These are phyloP conservation scores for Eleutherodactylus coqui DNA, from an alignment of 2,797 vertebrate species.

Conservation along the genomic window DNA sequence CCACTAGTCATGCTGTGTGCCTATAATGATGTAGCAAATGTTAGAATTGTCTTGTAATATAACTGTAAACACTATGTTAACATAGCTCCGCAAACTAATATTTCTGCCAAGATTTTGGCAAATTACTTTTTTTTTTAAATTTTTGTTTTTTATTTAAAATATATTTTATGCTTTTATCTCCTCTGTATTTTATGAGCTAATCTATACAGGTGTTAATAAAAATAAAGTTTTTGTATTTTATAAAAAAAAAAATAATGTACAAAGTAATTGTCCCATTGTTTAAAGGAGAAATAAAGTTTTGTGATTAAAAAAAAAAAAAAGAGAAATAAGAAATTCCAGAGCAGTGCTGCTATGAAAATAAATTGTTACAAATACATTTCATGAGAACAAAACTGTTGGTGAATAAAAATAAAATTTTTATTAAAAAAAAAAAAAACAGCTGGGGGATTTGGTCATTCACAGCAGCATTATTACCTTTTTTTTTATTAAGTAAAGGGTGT, in stretches of 20 bases:
- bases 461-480: constrained; percentile 53
- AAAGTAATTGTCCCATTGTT: constrained; percentile 62
- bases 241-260: constrained; percentile 61
- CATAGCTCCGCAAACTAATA: constrained; percentile 86
- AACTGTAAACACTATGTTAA: constrained; percentile 84
- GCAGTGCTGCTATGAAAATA: constrained; percentile 74
- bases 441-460: constrained; percentile 23
- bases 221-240: constrained; percentile 65
- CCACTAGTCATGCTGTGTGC: constrained; percentile 83
- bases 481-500: neutral
- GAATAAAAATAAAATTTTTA: neutral
- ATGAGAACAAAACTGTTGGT: neutral
- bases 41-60: constrained; percentile 84
- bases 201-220: constrained; percentile 66
- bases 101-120: constrained; percentile 88
- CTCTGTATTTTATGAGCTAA: constrained; percentile 73
- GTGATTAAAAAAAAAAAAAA: constrained; percentile 35
- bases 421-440: neutral
- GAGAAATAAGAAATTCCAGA: constrained; percentile 34
- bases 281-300: constrained; percentile 19
- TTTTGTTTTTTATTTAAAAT: constrained; percentile 77
- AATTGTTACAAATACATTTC: constrained; percentile 36
- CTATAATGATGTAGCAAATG: constrained; percentile 90
- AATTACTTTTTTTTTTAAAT: constrained; percentile 72
- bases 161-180: constrained; percentile 78